Evolutionary conservation across 2,888 invertebrate species (phyloP).

Genomic region (Agrotis segetum): DNA sequence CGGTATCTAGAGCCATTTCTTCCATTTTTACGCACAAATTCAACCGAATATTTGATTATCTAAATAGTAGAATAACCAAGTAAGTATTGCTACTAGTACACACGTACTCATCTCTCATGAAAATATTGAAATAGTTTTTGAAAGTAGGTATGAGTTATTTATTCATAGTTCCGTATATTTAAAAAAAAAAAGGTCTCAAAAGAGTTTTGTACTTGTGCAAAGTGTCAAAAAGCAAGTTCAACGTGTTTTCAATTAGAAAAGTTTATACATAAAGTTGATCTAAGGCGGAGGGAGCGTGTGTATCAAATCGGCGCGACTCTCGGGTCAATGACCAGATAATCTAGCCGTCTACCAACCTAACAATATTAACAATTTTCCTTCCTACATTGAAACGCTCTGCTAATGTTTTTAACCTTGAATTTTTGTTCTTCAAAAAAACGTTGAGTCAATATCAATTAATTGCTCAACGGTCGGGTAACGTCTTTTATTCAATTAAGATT

Average conservation of each 20-base stretch:
- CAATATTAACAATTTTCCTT: constrained; percentile 61
- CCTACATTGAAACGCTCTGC: constrained; percentile 35
- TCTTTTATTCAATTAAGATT: constrained; percentile 26
- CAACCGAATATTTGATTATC: neutral
- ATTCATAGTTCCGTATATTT: neutral
- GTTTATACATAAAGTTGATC: constrained; percentile 47
- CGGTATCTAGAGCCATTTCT: neutral
- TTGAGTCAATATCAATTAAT: constrained; percentile 53
- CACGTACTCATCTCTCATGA: neutral
- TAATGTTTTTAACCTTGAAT: constrained; percentile 44
- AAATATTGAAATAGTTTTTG: neutral
- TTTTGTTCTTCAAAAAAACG: constrained; percentile 47
- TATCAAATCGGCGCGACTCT: constrained; percentile 57
- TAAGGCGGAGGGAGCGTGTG: constrained; percentile 41
- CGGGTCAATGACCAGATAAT: constrained; percentile 66
- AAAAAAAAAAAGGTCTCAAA: neutral
- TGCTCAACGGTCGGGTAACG: constrained; percentile 23
- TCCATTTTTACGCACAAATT: neutral
- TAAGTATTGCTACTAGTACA: neutral
- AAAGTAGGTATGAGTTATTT: neutral
- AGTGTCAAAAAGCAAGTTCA: constrained; percentile 38
- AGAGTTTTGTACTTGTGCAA: neutral
- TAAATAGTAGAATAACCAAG: neutral
- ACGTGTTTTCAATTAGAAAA: constrained; percentile 57
- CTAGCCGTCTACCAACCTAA: constrained; percentile 59